Base-by-base conservation (phyloP, 1,140 invertebrate species). In the Bombus turneri region DNA sequence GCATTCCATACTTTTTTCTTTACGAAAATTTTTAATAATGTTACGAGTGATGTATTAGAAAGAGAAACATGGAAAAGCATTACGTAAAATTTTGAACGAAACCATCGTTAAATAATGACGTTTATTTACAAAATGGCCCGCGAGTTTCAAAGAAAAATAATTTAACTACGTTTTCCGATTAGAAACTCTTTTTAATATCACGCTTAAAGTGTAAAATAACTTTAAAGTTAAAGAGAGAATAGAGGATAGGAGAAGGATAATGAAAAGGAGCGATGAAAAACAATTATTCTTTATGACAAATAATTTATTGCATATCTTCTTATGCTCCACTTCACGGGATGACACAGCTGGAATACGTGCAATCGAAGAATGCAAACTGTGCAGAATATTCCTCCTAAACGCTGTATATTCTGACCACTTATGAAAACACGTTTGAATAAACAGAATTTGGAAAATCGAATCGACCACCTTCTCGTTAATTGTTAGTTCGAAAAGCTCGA, bases 111-210 rank as follows among this genome's bases (percentile, higher is more conserved):
- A 34, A 66, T 8, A 68, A 68, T 53, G 1, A 25, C 10, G 3
- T 22, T 22, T 22, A 68, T 68, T 68, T 68, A 22, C 18, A 37
- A 68, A 68, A 68, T 68, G 15, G 18, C 8, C 18, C 66, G 69
- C 77, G 90, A 87, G 87, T 92, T 94, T 91, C 92, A 93, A 88
- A 93, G 18, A 94, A 87, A 93, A 93, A 85, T 93, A 93, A 62
- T 62, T 62, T 62, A 1, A n/a, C 12, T 1, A 62, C 0, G 28
- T 13, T 62, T n/a, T 62, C 28, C 59, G 12, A 62, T n/a, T n/a
- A n/a, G 3, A 62, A 28, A 18, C 47, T 53, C 47, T 39, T 71
- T 39, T 34, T 34, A 22, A 68, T 68, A 68, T 41, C 6, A 72
- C 13, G 13, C 2, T 13, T 28, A 13, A 28, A 43, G 6, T 72